phyloP scores from a whole-genome alignment of 2,888 invertebrate genomes.

The Nomada goodeniana region DNA sequence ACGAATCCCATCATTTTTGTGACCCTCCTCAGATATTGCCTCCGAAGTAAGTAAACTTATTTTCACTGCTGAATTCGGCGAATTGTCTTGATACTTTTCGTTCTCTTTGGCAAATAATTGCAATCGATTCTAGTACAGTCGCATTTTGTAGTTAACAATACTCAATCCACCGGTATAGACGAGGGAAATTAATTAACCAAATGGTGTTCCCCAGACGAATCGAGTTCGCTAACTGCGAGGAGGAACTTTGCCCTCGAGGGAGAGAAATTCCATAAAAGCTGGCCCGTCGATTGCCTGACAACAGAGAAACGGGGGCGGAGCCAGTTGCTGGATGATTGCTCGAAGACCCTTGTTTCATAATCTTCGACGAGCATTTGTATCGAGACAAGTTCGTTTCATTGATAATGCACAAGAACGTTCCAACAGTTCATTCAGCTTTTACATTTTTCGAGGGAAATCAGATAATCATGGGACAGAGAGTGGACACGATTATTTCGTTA shows the following conservation, averaged over 20 bases:
- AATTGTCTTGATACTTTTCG: too few species aligned
- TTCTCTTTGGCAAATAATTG: neutral
- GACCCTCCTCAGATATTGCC: neutral
- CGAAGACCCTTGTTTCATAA: slow-evolving; percentile 43
- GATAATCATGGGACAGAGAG: too few species aligned
- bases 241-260: slow-evolving; percentile 38
- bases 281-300: slow-evolving; percentile 76
- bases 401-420: slow-evolving; percentile 14
- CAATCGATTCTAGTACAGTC: neutral
- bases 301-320: slow-evolving; percentile 77
- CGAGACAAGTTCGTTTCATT: slow-evolving; percentile 11
- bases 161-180: too few species aligned
- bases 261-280: slow-evolving; percentile 47
- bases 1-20: neutral
- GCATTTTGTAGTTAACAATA: neutral
- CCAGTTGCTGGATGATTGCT: slow-evolving; percentile 61
- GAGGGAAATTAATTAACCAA: too few species aligned
- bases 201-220: slow-evolving; percentile 3
- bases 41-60: slow-evolving; percentile 15
- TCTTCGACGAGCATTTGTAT: slow-evolving; percentile 17
- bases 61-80: neutral
- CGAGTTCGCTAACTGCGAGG: slow-evolving; percentile 40
- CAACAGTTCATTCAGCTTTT: too few species aligned
- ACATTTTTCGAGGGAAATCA: too few species aligned
- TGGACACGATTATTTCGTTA: too few species aligned